A percentile compares a stretch with the other conserved stretches of the same genome.
These are phyloP conservation scores for Cryptoblepharus egeriae DNA, from an alignment of 2,797 vertebrate species.

Conservation along the genomic window DNA sequence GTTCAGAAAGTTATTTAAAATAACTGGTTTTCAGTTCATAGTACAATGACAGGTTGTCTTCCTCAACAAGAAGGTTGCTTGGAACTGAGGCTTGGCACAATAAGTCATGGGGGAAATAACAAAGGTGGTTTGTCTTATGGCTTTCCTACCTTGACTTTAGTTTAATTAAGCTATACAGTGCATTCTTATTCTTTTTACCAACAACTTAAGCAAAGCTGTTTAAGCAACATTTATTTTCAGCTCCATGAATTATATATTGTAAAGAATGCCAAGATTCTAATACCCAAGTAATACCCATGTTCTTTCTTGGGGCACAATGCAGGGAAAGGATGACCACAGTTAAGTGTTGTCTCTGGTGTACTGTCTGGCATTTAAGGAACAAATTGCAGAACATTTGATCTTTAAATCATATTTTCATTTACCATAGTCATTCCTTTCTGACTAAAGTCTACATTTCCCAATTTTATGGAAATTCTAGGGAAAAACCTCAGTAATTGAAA, in stretches of 20 bases:
- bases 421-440: neutral
- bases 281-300: conserved; percentile 2
- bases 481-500: neutral
- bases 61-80: conserved; percentile 46
- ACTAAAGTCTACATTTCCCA: neutral
- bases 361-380: neutral
- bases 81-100: conserved; percentile 22
- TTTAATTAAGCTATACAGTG: conserved; percentile 54
- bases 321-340: neutral
- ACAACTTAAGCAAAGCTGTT: neutral
- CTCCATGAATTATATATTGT: conserved; percentile 11
- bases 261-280: neutral
- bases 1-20: conserved; percentile 51
- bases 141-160: conserved; percentile 41
- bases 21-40: conserved; percentile 47
- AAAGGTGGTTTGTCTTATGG: conserved; percentile 34
- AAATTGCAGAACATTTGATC: neutral
- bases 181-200: conserved; percentile 26
- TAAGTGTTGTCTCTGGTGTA: neutral
- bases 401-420: neutral
- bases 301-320: neutral
- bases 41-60: conserved; percentile 33
- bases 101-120: conserved; percentile 49
- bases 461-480: neutral
- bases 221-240: conserved; percentile 21